Evolutionary conservation across 1,140 invertebrate species (phyloP).

Genomic region (Sycobia sp.): DNA sequence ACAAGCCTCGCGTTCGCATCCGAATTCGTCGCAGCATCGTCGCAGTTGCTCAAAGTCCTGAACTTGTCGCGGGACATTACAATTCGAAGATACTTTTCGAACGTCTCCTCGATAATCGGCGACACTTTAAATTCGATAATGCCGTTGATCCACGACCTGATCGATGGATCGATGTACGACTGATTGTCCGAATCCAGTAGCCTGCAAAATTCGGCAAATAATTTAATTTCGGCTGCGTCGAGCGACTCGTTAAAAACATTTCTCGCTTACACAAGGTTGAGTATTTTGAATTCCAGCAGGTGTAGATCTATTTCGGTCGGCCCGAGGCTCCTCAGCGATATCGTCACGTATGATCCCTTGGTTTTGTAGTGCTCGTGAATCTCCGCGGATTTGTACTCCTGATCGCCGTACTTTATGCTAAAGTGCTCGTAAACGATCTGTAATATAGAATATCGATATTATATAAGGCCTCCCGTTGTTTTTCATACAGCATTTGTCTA

Average conservation of each 20-base stretch:
- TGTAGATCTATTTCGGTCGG: neutral
- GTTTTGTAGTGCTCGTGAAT: slow-evolving; percentile 16
- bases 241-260: no score
- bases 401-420: neutral
- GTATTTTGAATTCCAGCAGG: slow-evolving; percentile 12
- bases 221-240: no score
- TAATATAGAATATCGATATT: no score
- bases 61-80: no score
- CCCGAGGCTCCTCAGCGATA: neutral
- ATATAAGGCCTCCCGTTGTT: no score
- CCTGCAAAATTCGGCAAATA: neutral
- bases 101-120: slow-evolving; percentile 5
- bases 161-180: neutral
- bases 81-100: slow-evolving; percentile 1
- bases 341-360: slow-evolving; percentile 9
- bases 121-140: slow-evolving; percentile 8
- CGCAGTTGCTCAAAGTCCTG: no score
- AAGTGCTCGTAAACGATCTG: neutral
- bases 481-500: no score
- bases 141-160: slow-evolving; percentile 10
- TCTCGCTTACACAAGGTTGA: slow-evolving; percentile 3
- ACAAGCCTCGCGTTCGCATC: no score
- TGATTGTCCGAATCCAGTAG: slow-evolving; percentile 13
- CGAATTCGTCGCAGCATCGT: no score
- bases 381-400: neutral